A percentile compares a stretch with the other conserved stretches of the same genome.
Conservation (phyloP, 2,888 invertebrate genomes). For the Digitonthophagus gazella region DNA sequence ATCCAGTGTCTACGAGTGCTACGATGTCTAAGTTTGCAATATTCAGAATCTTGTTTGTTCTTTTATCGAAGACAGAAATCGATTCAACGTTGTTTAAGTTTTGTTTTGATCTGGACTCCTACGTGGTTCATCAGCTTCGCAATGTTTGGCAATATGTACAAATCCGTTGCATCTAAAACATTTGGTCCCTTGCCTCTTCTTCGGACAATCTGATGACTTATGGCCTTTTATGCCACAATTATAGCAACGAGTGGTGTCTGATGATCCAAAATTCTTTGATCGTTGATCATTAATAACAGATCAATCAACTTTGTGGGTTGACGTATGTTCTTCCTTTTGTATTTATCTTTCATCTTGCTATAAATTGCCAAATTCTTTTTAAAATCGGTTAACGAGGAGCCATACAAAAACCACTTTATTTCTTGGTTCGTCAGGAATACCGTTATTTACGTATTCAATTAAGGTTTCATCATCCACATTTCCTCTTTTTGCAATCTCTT, state of each 20-base stretch:
- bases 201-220: neutral
- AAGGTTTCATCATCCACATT: constrained; percentile 41
- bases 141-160: neutral
- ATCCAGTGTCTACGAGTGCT: neutral
- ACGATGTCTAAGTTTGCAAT: neutral
- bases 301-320: too few species aligned
- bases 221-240: constrained; percentile 9
- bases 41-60: too few species aligned
- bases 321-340: too few species aligned
- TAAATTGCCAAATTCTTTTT: constrained; percentile 31
- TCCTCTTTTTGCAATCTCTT: too few species aligned
- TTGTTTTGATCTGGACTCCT: neutral
- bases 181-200: neutral
- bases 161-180: constrained; percentile 2
- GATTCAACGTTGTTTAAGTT: neutral
- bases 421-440: too few species aligned
- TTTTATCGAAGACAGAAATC: neutral
- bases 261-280: too few species aligned
- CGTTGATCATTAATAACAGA: too few species aligned
- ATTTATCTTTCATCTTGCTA: constrained; percentile 26
- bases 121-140: neutral
- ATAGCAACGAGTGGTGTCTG: too few species aligned
- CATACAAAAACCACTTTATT: too few species aligned
- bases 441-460: constrained; percentile 46
- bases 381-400: constrained; percentile 29